Percentiles rank a stretch among this genome's conserved stretches.
phyloP scores from a whole-genome alignment of 1,140 invertebrate species.

The Apis laboriosa region DNA sequence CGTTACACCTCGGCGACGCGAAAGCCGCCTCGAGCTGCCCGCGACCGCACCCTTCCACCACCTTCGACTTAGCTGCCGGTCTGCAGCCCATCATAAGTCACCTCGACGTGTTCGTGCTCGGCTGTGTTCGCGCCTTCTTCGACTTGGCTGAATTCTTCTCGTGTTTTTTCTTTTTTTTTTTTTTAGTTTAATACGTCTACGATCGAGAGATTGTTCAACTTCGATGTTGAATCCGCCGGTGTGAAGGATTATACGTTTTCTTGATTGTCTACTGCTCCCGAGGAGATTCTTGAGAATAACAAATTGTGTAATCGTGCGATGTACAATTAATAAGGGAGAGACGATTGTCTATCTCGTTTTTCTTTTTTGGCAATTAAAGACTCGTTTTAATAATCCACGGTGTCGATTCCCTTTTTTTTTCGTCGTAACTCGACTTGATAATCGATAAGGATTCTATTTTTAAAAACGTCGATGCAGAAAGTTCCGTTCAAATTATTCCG shows the following conservation, averaged over 20 bases:
- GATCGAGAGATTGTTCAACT: not conserved
- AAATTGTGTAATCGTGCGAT: not conserved
- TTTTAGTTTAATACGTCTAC: not conserved
- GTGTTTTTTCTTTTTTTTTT: too few relatives aligned
- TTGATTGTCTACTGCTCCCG: conserved; percentile 5
- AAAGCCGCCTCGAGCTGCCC: conserved; percentile 54
- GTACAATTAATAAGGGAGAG: not conserved
- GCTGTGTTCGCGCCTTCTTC: not conserved
- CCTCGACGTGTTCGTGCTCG: conserved; percentile 47
- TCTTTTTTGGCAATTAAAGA: not conserved
- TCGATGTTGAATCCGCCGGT: not conserved
- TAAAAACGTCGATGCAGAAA: too few relatives aligned
- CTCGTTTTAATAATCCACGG: not conserved
- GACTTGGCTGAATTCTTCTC: too few relatives aligned
- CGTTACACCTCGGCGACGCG: conserved; percentile 51
- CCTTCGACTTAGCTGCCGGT: conserved; percentile 68
- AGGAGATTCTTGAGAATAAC: not conserved
- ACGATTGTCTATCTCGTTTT: not conserved
- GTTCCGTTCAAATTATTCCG: too few relatives aligned
- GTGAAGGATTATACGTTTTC: not conserved
- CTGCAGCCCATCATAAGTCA: conserved; percentile 75
- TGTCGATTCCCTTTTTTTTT: not conserved
- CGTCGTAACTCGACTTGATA: too few relatives aligned
- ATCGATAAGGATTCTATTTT: too few relatives aligned
- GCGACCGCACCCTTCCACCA: conserved; percentile 68